Evolutionary conservation across 1,140 invertebrate genomes (phyloP).

Genomic region (Lucilia cuprina): DNA sequence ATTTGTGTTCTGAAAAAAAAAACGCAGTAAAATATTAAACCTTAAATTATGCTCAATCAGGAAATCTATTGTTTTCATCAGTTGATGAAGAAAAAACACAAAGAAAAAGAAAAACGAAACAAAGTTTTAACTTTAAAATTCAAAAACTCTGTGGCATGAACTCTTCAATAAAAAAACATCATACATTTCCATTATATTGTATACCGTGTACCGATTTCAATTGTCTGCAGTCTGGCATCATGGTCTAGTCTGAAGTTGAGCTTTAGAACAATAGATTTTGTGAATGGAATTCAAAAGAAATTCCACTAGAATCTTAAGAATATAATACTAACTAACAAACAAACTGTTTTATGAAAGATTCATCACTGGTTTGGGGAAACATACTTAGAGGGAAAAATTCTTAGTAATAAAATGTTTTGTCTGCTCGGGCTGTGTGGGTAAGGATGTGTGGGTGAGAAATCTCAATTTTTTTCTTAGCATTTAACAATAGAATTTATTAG

Average conservation of each 20-base stretch:
- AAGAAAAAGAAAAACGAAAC: neutral
- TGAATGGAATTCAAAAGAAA: neutral
- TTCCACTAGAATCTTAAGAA: neutral
- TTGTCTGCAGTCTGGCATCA: neutral
- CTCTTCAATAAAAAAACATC: neutral
- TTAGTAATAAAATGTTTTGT: neutral
- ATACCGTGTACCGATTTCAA: neutral
- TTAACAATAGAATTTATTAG: slow-evolving; percentile 6
- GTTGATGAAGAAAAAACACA: neutral
- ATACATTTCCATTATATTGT: neutral
- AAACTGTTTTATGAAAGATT: neutral
- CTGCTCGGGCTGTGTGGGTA: neutral
- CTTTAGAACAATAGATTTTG: slow-evolving; percentile 6
- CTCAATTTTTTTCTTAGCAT: neutral
- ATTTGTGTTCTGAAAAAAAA: neutral
- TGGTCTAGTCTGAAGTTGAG: neutral
- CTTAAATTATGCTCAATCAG: slow-evolving; percentile 7
- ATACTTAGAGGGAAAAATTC: neutral
- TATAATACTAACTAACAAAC: neutral
- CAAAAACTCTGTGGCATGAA: neutral
- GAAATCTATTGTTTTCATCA: neutral
- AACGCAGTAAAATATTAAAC: neutral
- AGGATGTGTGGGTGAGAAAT: neutral
- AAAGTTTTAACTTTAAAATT: neutral
- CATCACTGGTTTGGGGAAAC: neutral